These are phyloP conservation scores for Rhineura floridana DNA, from an alignment of 2,113 vertebrate species.

Conservation along the genomic window DNA sequence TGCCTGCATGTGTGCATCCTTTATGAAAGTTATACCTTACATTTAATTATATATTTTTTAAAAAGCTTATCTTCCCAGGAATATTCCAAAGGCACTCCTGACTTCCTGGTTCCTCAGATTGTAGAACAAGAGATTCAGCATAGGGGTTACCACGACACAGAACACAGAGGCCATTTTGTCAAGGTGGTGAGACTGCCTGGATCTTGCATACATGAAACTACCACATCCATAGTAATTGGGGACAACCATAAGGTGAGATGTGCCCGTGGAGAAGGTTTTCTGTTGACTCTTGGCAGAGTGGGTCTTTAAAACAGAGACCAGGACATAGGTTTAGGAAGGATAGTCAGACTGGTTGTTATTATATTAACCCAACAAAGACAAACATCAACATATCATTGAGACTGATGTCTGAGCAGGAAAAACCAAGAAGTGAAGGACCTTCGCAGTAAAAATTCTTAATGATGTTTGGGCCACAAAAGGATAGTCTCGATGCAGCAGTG, in stretches of 20 bases:
- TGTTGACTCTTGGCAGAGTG: background rate
- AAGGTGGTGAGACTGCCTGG: background rate
- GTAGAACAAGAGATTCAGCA: constrained; percentile 9
- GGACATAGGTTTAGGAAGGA: constrained; percentile 15
- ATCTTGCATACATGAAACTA: background rate
- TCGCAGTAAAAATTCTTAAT: constrained; percentile 34
- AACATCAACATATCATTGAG: background rate
- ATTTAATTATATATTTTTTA: too few relatives aligned
- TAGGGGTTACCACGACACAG: constrained; percentile 16
- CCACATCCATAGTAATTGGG: background rate
- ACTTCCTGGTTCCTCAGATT: constrained; percentile 7
- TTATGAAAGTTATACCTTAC: too few relatives aligned
- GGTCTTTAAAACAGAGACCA: constrained; percentile 10
- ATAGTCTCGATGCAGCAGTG: background rate
- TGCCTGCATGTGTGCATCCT: too few relatives aligned
- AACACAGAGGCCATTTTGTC: background rate
- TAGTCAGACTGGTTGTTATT: background rate
- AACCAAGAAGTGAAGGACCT: background rate
- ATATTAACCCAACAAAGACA: background rate
- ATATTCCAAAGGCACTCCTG: background rate
- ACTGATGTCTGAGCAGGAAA: constrained; percentile 24
- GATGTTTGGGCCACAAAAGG: constrained; percentile 19
- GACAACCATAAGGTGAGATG: constrained; percentile 4
- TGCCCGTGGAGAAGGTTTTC: constrained; percentile 15
- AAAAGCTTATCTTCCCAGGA: background rate